Evolutionary conservation across 2,113 vertebrate genomes (phyloP), one percentile per base, ranked within the genome.

Genomic region (Rostratula benghalensis): DNA sequence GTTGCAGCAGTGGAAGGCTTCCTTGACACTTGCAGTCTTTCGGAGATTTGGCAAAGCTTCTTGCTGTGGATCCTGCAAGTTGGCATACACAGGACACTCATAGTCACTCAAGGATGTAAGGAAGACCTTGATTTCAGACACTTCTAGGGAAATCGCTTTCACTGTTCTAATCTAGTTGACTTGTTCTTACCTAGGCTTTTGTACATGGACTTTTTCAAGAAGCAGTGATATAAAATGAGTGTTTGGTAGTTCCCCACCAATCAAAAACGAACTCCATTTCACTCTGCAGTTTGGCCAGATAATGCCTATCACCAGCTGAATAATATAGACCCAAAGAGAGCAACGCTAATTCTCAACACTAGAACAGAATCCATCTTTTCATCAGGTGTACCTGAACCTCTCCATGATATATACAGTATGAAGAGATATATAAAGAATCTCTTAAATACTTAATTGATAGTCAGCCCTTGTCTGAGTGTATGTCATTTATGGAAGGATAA

Each of bases 401-500:
- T 77, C 92, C 67, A 67, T 46, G 50, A 61, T 67, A 57, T 9
- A 37, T 48, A 77, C 8, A 31, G 10, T 80, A 80, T 24, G 30
- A 92, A 92, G n/a, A 86, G 10, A 73, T 28, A 76, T 24, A 82
- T 79, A 73, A 93, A 84, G 70, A 85, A 85, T 76, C 67, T 80
- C 75, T 90, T 90, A 93, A 93, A 54, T 70, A 51, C 46, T 92
- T 90, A 51, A 77, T 96, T 94, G 90, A 93, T 73, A 90, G 69
- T 89, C 79, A 89, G 68, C 6, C 22, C 10, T 81, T 50, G 3
- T 92, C 83, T 71, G 31, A 88, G 21, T 90, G 46, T 45, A 28
- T 88, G 85, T 89, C 85, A 39, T 83, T 83, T 93, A 61, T 90
- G 76, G 89, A 93, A 89, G 56, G 64, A 28, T 90, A 94, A 94